These are phyloP conservation scores for Sarcophilus harrisii DNA, from an alignment of 2,797 vertebrate species.

Conservation along the genomic window DNA sequence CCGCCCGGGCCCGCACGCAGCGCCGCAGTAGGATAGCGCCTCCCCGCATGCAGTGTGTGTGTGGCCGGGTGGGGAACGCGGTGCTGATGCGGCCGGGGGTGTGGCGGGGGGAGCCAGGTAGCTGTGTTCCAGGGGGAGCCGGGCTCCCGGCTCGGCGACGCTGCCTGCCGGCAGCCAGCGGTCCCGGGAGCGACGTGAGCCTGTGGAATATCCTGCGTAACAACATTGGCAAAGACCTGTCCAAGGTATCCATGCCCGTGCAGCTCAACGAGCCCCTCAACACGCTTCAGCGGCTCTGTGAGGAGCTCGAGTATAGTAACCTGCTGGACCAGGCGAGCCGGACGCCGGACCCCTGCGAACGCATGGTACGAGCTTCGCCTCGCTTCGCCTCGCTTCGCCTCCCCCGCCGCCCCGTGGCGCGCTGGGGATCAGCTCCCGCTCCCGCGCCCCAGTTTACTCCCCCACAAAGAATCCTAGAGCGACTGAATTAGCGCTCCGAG, in stretches of 20 bases:
- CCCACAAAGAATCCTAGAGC: not conserved
- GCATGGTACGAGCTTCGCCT: constrained; percentile 86
- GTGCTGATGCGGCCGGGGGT: constrained; percentile 2
- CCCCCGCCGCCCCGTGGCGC: fast-evolving
- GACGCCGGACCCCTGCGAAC: constrained; percentile 90
- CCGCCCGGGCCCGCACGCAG: not conserved
- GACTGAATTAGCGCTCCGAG: not conserved
- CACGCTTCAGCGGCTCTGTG: constrained; percentile 92
- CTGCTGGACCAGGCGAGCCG: constrained; percentile 92
- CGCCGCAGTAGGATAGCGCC: not conserved
- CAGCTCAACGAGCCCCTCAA: constrained; percentile 87
- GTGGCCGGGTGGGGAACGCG: not conserved
- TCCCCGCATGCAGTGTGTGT: not conserved
- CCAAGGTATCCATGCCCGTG: constrained; percentile 92
- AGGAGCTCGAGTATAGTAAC: constrained; percentile 93
- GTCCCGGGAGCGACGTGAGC: constrained; percentile 91
- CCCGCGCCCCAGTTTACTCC: no score
- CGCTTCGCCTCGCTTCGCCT: not conserved
- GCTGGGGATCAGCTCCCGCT: not conserved
- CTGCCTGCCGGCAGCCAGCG: constrained; percentile 84
- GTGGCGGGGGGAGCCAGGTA: constrained; percentile 20
- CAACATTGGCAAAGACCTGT: constrained; percentile 96
- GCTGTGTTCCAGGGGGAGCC: constrained; percentile 59
- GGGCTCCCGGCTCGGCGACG: constrained; percentile 84
- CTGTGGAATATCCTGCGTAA: constrained; percentile 94